These are phyloP conservation scores for Oncorhynchus masou DNA, from an alignment of 2,113 vertebrate species.

Conservation along the genomic window DNA sequence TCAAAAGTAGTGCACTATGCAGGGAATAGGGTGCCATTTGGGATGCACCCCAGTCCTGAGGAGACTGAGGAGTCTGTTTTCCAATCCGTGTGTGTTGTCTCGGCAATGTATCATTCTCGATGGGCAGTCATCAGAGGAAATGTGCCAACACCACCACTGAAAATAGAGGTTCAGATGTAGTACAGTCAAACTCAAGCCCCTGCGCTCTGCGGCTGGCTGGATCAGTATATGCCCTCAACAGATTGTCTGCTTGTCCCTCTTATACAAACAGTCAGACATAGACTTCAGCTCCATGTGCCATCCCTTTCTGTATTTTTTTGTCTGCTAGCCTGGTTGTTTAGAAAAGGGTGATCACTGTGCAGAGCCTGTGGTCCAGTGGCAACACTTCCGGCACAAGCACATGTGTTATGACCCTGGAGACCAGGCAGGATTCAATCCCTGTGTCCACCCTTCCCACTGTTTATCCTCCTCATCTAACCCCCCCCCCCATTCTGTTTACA, in stretches of 20 bases:
- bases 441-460: not conserved
- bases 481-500: not conserved
- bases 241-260: conserved; percentile 19
- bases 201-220: conserved; percentile 5
- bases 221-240: conserved; percentile 27
- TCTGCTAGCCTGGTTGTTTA: not conserved
- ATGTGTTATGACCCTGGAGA: no score
- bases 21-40: no score
- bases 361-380: not conserved
- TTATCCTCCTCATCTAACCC: not conserved
- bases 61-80: conserved; percentile 30
- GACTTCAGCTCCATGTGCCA: not conserved
- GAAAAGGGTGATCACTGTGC: no score
- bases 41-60: conserved; percentile 1
- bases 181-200: conserved; percentile 2
- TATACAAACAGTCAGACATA: not conserved
- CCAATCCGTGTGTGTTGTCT: conserved; percentile 27
- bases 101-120: conserved; percentile 44
- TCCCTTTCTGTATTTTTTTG: not conserved
- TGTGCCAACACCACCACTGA: conserved; percentile 38
- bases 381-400: not conserved
- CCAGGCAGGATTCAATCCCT: not conserved
- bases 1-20: no score
- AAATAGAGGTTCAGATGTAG: conserved; percentile 35
- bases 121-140: conserved; percentile 27